These are phyloP conservation scores for Heptranchias perlo DNA, from an alignment of 2,113 vertebrate genomes.

Conservation along the genomic window DNA sequence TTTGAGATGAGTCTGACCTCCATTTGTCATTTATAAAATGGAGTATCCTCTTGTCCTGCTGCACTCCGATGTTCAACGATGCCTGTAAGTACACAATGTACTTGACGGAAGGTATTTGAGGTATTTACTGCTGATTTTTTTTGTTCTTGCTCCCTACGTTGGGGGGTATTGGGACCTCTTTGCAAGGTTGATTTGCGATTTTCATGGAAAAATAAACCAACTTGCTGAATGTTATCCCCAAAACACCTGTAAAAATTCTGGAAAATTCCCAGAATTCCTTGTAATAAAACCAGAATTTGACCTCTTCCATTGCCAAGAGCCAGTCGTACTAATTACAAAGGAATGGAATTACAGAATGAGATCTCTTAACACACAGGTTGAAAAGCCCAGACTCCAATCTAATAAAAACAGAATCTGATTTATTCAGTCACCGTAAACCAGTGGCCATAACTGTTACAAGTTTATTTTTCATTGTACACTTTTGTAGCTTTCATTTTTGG, in stretches of 20 bases:
- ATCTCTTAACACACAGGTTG: not conserved
- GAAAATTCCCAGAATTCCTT: not conserved
- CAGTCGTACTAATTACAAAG: not conserved
- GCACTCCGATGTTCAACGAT: not conserved
- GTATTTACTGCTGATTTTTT: not conserved
- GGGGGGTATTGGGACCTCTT: not conserved
- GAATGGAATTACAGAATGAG: not conserved
- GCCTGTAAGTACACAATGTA: not conserved
- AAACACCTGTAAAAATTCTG: not conserved
- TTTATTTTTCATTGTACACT: not conserved
- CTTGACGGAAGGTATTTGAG: not conserved
- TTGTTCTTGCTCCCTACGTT: not conserved
- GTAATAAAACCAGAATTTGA: not conserved
- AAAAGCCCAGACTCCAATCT: not conserved
- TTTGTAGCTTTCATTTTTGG: not conserved
- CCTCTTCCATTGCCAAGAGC: not conserved
- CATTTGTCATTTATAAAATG: not conserved
- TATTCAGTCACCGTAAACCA: not conserved
- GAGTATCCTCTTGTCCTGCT: no score
- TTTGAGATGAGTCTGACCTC: not conserved
- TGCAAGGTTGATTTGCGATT: not conserved
- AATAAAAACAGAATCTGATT: not conserved
- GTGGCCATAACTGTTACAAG: not conserved
- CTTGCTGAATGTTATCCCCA: not conserved
- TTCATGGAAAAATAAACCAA: not conserved